Evolutionary conservation across 2,113 vertebrate species (phyloP), one percentile per base, ranked within the genome.

Genomic region (Phaethornis superciliosus): DNA sequence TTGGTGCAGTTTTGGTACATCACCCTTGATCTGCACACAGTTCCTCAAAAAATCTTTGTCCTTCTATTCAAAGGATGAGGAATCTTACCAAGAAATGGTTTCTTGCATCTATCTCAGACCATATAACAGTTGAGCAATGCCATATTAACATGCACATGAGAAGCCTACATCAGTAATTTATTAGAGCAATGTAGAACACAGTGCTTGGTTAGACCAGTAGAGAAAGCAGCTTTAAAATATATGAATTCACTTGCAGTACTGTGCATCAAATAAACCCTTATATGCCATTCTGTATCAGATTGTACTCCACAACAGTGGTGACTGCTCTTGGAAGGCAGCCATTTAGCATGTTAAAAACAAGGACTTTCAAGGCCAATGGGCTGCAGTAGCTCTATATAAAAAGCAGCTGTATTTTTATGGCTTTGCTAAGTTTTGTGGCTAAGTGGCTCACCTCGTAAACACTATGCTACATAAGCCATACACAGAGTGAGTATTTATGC

Each of bases 381-480:
- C 67, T 89, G 32, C 71, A 91, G 63, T 67, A 89, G 49, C 40
- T 79, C 78, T 79, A 0, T 79, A 81, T 70, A 95, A 91, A 88
- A 95, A 67, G 23, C 23, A 1, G 30, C 32, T 65, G 28, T 28
- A 85, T 93, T 88, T 91, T 95, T 89, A 74, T 54, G 56, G 56
- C 35, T 89, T 94, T 72, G 26, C 55, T 93, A 56, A 85, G 71
- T 91, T 96, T 89, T 89, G 59, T 63, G 64, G 75, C 44, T 80
- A 85, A 85, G 68, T 64, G 78, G n/a, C 37, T 94, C 71, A 95
- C 85, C 55, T 85, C 13, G 0, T 55, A 82, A 94, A 59, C 59
- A 59, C 71, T 82, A 59, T 10, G 19, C 74, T 85, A 12, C 76
- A 33, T 70, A 77, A 83, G 56, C 44, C 4, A 0, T 62, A 59